A percentile compares a stretch with the other conserved stretches of the same genome.
Conservation (phyloP, 2,797 vertebrate genomes). For the Aselliscus stoliczkanus region DNA sequence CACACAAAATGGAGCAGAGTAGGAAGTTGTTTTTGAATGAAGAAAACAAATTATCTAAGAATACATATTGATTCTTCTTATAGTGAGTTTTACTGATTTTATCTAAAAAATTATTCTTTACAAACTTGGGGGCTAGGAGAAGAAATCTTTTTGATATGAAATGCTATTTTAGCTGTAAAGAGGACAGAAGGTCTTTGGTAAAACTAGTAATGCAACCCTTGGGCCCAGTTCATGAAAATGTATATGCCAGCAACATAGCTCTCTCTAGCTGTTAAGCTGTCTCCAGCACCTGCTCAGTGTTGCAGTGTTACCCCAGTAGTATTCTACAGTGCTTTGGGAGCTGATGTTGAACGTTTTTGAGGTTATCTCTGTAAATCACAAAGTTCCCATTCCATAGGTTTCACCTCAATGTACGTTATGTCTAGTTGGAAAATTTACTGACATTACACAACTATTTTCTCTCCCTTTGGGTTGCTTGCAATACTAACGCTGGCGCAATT, state of each 20-base stretch:
- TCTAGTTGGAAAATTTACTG: background rate
- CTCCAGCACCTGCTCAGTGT: background rate
- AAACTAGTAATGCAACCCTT: background rate
- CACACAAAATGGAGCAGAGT: background rate
- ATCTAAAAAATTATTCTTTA: background rate
- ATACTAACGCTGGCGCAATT: background rate
- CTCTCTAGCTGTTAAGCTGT: background rate
- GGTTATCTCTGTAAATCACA: background rate
- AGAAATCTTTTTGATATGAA: background rate
- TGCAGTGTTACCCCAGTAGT: background rate
- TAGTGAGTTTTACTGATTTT: conserved; percentile 16
- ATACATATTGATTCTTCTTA: background rate
- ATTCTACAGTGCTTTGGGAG: background rate
- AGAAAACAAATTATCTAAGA: background rate
- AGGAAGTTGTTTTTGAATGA: background rate
- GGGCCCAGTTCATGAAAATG: background rate
- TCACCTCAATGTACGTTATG: background rate
- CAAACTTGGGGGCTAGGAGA: background rate
- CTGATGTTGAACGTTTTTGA: background rate
- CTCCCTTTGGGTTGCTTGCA: background rate
- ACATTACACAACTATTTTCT: background rate
- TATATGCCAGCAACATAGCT: background rate
- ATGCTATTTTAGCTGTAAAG: background rate
- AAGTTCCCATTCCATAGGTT: background rate
- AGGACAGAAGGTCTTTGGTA: background rate